phyloP scores from a whole-genome alignment of 2,888 invertebrate genomes.

The Ephialtes manifestator region DNA sequence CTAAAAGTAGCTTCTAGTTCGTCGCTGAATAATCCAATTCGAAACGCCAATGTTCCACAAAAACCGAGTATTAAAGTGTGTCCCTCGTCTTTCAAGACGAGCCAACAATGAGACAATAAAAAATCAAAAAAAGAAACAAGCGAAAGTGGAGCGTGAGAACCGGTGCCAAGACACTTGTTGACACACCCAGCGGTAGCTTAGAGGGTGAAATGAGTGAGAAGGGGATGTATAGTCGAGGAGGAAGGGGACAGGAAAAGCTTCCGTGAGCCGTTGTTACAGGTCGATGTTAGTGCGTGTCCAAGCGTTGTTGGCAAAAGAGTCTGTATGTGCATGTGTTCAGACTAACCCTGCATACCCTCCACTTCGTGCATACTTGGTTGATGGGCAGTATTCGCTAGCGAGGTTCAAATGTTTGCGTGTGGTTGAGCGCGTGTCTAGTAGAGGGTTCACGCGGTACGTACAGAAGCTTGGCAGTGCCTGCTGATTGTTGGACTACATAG shows the following conservation, averaged over 20 bases:
- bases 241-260: slow-evolving; percentile 45
- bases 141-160: slow-evolving; percentile 64
- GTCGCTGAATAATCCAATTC: neutral
- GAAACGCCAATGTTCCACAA: neutral
- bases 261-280: slow-evolving; percentile 55
- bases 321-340: slow-evolving; percentile 31
- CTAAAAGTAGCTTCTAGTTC: neutral
- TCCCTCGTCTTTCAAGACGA: slow-evolving; percentile 22
- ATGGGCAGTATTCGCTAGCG: slow-evolving; percentile 31
- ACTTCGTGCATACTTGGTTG: slow-evolving; percentile 19
- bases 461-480: slow-evolving; percentile 22
- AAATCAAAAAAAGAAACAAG: slow-evolving; percentile 54
- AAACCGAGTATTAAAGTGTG: neutral
- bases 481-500: slow-evolving; percentile 50
- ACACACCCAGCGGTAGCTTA: slow-evolving; percentile 65
- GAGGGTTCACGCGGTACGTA: slow-evolving; percentile 46
- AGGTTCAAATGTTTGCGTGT: slow-evolving; percentile 54
- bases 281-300: slow-evolving; percentile 66
- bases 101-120: slow-evolving; percentile 16
- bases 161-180: slow-evolving; percentile 80
- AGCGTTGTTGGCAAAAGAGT: slow-evolving; percentile 23
- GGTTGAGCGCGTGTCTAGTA: slow-evolving; percentile 51
- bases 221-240: slow-evolving; percentile 22
- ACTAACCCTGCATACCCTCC: slow-evolving; percentile 12
- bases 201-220: slow-evolving; percentile 42